These are phyloP conservation scores for chimpanzee (Pan troglodytes) DNA, from an alignment of 2,113 vertebrate genomes.

Conservation along the genomic window DNA sequence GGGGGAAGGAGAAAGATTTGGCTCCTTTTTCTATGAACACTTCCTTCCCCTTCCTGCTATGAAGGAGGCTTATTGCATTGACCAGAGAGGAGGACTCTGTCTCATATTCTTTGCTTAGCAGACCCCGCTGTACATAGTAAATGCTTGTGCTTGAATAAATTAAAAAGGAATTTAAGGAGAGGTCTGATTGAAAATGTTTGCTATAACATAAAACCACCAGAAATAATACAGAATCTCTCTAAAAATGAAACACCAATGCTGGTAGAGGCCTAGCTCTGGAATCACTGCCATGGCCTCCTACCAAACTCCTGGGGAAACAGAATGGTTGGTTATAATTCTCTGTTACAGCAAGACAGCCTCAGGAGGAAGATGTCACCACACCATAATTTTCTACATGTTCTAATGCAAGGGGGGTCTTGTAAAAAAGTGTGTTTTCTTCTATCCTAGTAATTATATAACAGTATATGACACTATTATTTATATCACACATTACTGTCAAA, in stretches of 20 bases:
- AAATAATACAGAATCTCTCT: neutral
- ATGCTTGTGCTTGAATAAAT: neutral
- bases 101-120: constrained; percentile 7
- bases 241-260: constrained; percentile 7
- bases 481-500: neutral
- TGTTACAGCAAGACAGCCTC: neutral
- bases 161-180: neutral
- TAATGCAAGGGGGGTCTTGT: neutral
- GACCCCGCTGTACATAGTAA: neutral
- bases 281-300: neutral
- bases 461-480: neutral
- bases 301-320: neutral
- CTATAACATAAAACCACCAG: neutral
- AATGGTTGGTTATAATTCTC: neutral
- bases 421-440: constrained; percentile 23
- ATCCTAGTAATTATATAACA: neutral
- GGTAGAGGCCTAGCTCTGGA: neutral
- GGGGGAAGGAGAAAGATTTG: neutral
- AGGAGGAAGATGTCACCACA: neutral
- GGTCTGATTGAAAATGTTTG: neutral
- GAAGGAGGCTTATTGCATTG: neutral
- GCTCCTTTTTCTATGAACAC: constrained; percentile 4
- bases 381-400: neutral
- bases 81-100: neutral
- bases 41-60: constrained; percentile 9